Evolutionary conservation across 92 coral and sea anemone genomes (phyloP), one percentile per base, ranked within the genome.

Genomic region (Isaurus tuberculatus): DNA sequence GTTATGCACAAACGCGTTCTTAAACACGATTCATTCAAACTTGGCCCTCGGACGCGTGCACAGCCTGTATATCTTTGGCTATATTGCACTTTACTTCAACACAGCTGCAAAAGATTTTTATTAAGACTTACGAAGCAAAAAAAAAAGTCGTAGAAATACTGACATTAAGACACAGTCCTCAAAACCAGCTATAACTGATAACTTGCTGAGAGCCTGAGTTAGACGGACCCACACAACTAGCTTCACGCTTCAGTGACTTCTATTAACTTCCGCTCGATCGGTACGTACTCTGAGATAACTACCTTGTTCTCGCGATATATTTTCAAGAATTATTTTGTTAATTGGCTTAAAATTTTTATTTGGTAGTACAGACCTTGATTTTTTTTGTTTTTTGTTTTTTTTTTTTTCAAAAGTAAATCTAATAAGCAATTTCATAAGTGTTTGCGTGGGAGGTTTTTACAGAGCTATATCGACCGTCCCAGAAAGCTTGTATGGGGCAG

Each of bases 1-100:
- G 46, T 77, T 57, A 32, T 77, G 82, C 67, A 77, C 82, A 22
- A 77, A 77, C 82, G 40, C 82, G 82, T 77, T 77, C 28, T 22
- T 8, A 15, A 75, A 75, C 81, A 75, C 48, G 81, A 75, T 37
- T 55, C 82, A 77, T 77, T 77, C 82, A 77, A 57, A 34, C 46
- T 29, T 23, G 2, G 34, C 11, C 33, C 70, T 3, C 49, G 53
- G 34, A 37, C 69, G 69, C 31, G 82, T 32, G 64, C 70, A 27
- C 60, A 72, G n/a, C 4, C 60, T 7, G 9, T 2, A 55, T 8
- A 19, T 34, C 49, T 13, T 22, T 19, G 29, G 53, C 19, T 4
- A 36, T 1, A n/a, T 36, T 23, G 25, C 0, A 0, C 31, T 34
- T 23, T 13, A 11, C n/a, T 13, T 64, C 69, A 26, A 9, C 31